Evolutionary conservation across 2,888 invertebrate species (phyloP).

Genomic region (Drosophila siamana): DNA sequence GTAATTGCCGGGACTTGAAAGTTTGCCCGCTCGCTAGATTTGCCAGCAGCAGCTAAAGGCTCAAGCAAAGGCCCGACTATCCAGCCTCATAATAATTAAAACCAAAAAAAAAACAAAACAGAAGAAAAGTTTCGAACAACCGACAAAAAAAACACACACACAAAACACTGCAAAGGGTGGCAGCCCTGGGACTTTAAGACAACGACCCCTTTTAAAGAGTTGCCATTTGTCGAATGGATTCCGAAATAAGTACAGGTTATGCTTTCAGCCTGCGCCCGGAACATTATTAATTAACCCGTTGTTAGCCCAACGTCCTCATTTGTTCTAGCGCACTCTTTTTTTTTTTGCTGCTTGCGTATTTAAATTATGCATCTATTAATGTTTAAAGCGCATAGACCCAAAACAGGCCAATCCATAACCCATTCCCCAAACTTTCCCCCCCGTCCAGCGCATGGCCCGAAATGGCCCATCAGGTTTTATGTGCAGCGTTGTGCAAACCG

Average conservation of each 20-base stretch:
- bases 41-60: slow-evolving; percentile 14
- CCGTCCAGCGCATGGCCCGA: slow-evolving; percentile 1
- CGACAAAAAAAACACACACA: not conserved
- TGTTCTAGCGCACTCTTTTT: slow-evolving; percentile 29
- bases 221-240: slow-evolving; percentile 69
- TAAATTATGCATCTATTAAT: slow-evolving; percentile 79
- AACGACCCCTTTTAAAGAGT: slow-evolving; percentile 69
- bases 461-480: slow-evolving; percentile 67
- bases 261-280: slow-evolving; percentile 39
- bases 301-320: slow-evolving; percentile 66
- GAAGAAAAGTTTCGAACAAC: slow-evolving; percentile 23
- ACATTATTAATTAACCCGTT: slow-evolving; percentile 77
- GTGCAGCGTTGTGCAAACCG: slow-evolving; percentile 54
- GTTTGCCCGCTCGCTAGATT: slow-evolving; percentile 49
- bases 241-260: slow-evolving; percentile 62
- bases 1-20: slow-evolving; percentile 67
- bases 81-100: slow-evolving; percentile 73
- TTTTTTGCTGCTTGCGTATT: slow-evolving; percentile 46
- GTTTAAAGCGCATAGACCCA: slow-evolving; percentile 69
- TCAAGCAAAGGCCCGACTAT: slow-evolving; percentile 36
- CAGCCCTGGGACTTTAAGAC: slow-evolving; percentile 55
- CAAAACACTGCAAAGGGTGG: slow-evolving; percentile 20
- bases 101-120: slow-evolving; percentile 44
- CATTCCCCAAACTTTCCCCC: not conserved
- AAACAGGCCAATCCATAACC: not conserved